Conservation (phyloP, 2,113 vertebrate species). For the Thunnus maccoyii region DNA sequence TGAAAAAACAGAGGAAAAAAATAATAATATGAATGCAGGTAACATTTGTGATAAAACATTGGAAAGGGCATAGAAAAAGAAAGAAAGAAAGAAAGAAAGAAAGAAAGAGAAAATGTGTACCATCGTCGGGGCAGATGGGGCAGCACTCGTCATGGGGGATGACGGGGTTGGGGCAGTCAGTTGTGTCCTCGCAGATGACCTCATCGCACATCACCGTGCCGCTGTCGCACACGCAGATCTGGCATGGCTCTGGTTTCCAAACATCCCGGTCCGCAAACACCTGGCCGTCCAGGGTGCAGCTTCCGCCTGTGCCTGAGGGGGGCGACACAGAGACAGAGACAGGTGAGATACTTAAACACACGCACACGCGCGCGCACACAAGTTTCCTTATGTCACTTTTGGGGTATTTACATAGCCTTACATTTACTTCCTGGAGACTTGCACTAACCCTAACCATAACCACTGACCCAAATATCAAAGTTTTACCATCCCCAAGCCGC, state of each 20-base stretch:
- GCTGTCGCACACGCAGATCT: conserved; percentile 94
- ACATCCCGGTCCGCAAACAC: conserved; percentile 90
- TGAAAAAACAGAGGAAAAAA: too few relatives aligned
- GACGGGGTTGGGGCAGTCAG: conserved; percentile 88
- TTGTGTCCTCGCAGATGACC: conserved; percentile 88
- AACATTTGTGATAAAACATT: too few relatives aligned
- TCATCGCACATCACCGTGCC: conserved; percentile 93
- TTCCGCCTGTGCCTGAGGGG: conserved; percentile 82
- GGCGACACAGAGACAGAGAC: conserved; percentile 24
- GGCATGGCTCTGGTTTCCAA: conserved; percentile 93
- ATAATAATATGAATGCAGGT: too few relatives aligned
- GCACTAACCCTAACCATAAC: too few relatives aligned
- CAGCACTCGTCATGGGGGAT: conserved; percentile 88
- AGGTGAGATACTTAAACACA: conserved; percentile 12
- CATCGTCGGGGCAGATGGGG: conserved; percentile 89
- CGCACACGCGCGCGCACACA: too few relatives aligned
- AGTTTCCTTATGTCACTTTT: too few relatives aligned
- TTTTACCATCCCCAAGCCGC: too few relatives aligned
- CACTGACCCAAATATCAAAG: too few relatives aligned
- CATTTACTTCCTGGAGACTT: too few relatives aligned
- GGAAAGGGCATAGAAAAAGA: too few relatives aligned
- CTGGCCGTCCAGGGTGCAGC: conserved; percentile 89
- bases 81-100: too few relatives aligned
- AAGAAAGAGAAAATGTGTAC: conserved; percentile 53
- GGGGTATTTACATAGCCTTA: too few relatives aligned